Base-by-base conservation (phyloP, 2,113 vertebrate species). In the Pagrus major region DNA sequence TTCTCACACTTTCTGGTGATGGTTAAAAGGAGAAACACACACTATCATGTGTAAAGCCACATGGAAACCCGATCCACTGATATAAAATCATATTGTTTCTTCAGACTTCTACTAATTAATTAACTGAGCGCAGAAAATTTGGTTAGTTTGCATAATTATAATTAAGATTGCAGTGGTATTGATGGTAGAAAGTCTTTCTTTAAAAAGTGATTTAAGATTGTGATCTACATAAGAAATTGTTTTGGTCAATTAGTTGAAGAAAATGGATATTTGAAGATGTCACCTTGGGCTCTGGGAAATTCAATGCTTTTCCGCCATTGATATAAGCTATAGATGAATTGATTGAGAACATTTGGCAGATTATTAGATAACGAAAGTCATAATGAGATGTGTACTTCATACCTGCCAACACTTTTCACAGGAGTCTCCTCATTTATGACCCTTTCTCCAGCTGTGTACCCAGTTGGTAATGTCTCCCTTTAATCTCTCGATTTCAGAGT, bases 1-100 rank as follows among this genome's bases (percentile, higher is more conserved):
- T 80, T 85, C 74, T 86, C 78, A 82, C 81, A 82, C 83, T 78
- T 31, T 39, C 61, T 73, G 49, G 58, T 80, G 59, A 63, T 31
- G 16, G 52, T 66, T 73, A 35, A 78, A 74, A 63, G 49, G n/a
- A 85, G 66, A 80, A 85, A 80, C 46, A 67, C 66, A 61, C 27
- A 59, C 65, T 31, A 29, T 42, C 31, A 23, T 44, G 21, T 46
- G 39, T 59, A 42, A 63, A 76, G 44, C 31, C 27, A 56, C 77
- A 78, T 6, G 27, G 29, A 44, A 67, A 61, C 35, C 54, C 33
- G 44, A 14, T 52, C 23, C 27, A 47, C 16, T 42, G 29, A 46
- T 44, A 52, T 29, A 49, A 44, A 75, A 29, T 52, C 3, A 27
- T 10, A 47, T 12, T 46, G 29, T 29, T 49, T 11, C 21, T 35